phyloP scores from a whole-genome alignment of 2,797 vertebrate genomes.

The Sebastes trivittatus region DNA sequence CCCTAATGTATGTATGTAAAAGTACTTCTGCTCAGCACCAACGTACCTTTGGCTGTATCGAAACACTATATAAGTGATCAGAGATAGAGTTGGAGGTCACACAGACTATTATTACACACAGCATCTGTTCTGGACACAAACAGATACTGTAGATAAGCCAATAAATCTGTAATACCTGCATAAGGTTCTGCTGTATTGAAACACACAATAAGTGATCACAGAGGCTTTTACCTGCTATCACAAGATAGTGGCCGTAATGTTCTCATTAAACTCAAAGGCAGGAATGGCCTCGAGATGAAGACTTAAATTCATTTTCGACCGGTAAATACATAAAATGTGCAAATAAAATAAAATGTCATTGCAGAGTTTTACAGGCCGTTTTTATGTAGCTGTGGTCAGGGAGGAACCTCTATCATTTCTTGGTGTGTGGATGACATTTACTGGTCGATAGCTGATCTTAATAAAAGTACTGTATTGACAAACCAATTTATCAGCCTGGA shows the following conservation, averaged over 20 bases:
- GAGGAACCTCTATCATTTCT: slow-evolving; percentile 4
- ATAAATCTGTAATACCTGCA: not conserved
- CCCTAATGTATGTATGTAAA: not conserved
- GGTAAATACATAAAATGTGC: not conserved
- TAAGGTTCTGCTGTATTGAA: not conserved
- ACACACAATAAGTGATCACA: not conserved
- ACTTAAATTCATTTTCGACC: not conserved
- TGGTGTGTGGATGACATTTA: slow-evolving; percentile 35
- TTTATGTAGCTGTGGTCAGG: slow-evolving; percentile 1
- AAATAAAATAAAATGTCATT: slow-evolving; percentile 3
- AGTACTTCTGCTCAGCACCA: too few species aligned
- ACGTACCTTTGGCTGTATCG: too few species aligned
- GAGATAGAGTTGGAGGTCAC: too few species aligned
- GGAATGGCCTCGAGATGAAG: not conserved
- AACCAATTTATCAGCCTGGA: slow-evolving; percentile 28
- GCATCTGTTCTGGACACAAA: not conserved
- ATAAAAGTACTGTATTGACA: slow-evolving; percentile 35
- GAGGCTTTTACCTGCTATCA: not conserved
- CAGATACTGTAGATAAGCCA: not conserved
- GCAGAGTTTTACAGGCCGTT: slow-evolving; percentile 6
- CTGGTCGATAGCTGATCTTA: slow-evolving; percentile 29
- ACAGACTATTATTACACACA: not conserved
- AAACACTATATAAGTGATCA: too few species aligned
- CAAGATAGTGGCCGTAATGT: not conserved
- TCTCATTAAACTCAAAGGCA: not conserved